Base-by-base conservation (phyloP, 64 coral and sea anemone genomes). In the Montipora capricornis region DNA sequence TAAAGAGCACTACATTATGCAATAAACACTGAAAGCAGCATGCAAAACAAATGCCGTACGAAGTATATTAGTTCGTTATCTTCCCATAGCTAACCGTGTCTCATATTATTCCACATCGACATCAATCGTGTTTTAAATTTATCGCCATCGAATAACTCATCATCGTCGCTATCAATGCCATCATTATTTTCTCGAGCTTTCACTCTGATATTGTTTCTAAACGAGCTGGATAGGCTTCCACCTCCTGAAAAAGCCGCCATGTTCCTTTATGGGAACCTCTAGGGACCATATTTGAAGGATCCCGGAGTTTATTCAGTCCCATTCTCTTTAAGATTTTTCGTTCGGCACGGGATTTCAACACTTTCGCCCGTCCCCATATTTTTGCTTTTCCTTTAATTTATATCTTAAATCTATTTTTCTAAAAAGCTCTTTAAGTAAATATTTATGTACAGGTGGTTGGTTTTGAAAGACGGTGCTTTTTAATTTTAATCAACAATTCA, bases 71-170 rank as follows among this genome's bases (percentile, higher is more conserved):
- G 37, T 37, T 37, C 37, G 37, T 15, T 20, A 22, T n/a, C 19
- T 47, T 49, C 19, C 8, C 53, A 0, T 0, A 6, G 70, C 92
- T 52, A 55, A 97, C 96, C 96, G 60, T 97, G 94, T 92, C 93
- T 48, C 83, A 97, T 88, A 7, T 95, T 97, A 57, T 97, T 92
- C 96, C 96, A 97, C 24, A 93, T 90, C 4, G 96, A 97, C 78
- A 95, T 64, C 1, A 97, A 68, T 11, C 87, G 83, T 15, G 84
- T 89, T 55, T 97, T 97, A 13, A 97, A 8, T 85, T 97, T 97
- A 85, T 97, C 96, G 6, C 96, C 88, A 85, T 97, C 96, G 75
- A 97, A 95, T 17, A 91, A 48, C n/a, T 97, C 96, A 62, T 97
- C 96, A 68, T 97, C 96, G 15, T 97, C 96, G 46, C 92, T 94